Evolutionary conservation across 1,140 invertebrate genomes (phyloP), one percentile per base, ranked within the genome.

Genomic region (Eriosoma lanigerum): DNA sequence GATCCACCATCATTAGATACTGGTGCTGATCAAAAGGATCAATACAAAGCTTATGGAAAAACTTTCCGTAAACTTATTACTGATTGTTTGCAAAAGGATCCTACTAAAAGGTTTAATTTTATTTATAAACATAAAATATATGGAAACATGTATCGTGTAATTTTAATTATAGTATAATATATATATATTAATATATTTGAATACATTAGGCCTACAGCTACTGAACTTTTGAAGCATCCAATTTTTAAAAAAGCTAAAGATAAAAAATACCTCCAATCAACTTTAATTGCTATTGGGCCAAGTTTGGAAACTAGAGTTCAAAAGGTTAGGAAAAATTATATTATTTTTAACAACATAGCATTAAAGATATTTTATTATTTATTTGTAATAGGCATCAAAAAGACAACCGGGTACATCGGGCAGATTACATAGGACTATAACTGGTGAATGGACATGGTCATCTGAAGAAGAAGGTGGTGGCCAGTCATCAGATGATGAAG

Each of bases 171-270:
- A 38, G 32, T 38, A 4, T 5, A 17, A 70, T 32, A 6, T 19
- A 70, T 32, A 6, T 19, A 46, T 32, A 12, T 46, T 80, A 13
- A 10, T 32, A 29, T 32, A 44, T 19, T 15, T 29, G 60, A 60
- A 60, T 81, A n/a, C 85, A 86, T 44, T 38, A 89, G 88, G 84
- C 97, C 97, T 17, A 96, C 97, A 13, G 97, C 98, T 44, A 94
- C 94, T n/a, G 97, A 99, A 87, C 87, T 99, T 50, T 86, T 99
- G 13, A 99, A 99, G 86, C 95, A 99, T 88, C 94, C 96, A 8
- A 99, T 99, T 87, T 99, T 99, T 87, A 99, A 97, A 86, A 99
- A 99, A 88, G 95, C 96, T 6, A 99, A 99, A 88, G 98, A 99
- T 86, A 94, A 94, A 83, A 94, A 95, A 84, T 98, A 96, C 87